Conservation (phyloP, 2,888 invertebrate genomes). For the Lutraria lutraria region DNA sequence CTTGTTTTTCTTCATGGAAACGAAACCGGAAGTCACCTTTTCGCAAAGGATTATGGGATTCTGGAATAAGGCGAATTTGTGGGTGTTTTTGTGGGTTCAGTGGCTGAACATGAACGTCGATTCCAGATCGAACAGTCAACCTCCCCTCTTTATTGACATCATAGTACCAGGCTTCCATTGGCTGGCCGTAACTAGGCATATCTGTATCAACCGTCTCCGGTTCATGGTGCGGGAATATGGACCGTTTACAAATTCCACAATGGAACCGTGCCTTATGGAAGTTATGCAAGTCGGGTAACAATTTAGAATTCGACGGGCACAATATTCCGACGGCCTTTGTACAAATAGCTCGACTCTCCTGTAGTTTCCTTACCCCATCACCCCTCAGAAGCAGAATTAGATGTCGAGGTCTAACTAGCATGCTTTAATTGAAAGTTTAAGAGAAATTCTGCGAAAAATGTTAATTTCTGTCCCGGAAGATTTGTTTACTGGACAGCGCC, state of each 20-base stretch:
- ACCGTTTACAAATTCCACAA: background rate
- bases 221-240: slow-evolving; percentile 35
- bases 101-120: slow-evolving; percentile 69
- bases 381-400: slow-evolving; percentile 17
- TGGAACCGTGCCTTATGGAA: slow-evolving; percentile 21
- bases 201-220: slow-evolving; percentile 32
- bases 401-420: slow-evolving; percentile 22
- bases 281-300: background rate
- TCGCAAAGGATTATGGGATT: too few relatives aligned
- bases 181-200: slow-evolving; percentile 56
- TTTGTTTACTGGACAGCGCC: slow-evolving; percentile 26
- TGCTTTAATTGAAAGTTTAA: background rate
- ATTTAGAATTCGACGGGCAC: background rate
- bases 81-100: slow-evolving; percentile 72
- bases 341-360: background rate
- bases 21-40: too few relatives aligned
- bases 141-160: slow-evolving; percentile 68
- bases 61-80: too few relatives aligned
- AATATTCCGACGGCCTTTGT: background rate
- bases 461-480: slow-evolving; percentile 33
- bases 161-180: slow-evolving; percentile 71
- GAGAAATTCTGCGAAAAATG: slow-evolving; percentile 17
- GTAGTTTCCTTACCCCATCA: background rate
- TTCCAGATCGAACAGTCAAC: slow-evolving; percentile 64
- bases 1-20: too few relatives aligned